Conservation (phyloP, 2,113 vertebrate genomes). For the Lophius piscatorius region DNA sequence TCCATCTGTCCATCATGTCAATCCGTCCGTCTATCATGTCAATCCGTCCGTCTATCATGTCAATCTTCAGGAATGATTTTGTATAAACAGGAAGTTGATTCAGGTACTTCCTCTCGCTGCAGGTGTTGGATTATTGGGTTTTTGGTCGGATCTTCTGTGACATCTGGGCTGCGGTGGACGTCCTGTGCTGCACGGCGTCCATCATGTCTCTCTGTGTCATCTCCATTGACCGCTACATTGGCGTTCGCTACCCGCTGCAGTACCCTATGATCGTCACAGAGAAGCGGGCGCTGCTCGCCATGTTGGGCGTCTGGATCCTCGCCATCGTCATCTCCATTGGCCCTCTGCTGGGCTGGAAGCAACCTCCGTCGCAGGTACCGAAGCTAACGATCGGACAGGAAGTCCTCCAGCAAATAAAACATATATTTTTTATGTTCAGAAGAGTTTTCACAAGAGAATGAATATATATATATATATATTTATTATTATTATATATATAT, state of each 20-base stretch:
- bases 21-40: no score
- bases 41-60: no score
- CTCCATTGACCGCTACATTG: slow-evolving; percentile 71
- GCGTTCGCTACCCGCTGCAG: slow-evolving; percentile 65
- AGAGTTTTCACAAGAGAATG: no score
- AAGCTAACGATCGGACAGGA: no score
- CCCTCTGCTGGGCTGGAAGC: slow-evolving; percentile 72
- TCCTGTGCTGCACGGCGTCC: slow-evolving; percentile 72
- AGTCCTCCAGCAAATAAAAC: no score
- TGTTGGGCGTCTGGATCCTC: slow-evolving; percentile 68
- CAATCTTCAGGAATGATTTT: no score
- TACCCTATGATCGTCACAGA: slow-evolving; percentile 63
- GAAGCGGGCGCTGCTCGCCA: slow-evolving; percentile 61
- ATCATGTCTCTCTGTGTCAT: slow-evolving; percentile 73
- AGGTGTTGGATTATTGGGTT: slow-evolving; percentile 69
- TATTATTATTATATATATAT: no score
- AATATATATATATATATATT: no score
- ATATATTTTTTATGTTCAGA: no score
- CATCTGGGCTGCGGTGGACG: slow-evolving; percentile 72
- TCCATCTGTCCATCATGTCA: no score
- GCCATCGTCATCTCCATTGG: slow-evolving; percentile 69
- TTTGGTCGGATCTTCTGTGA: slow-evolving; percentile 71
- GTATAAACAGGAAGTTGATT: not conserved
- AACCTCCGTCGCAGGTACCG: slow-evolving; percentile 54
- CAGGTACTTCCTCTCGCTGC: not conserved